Conservation (phyloP, 1,140 invertebrate species). For the Trachymyrmex septentrionalis region DNA sequence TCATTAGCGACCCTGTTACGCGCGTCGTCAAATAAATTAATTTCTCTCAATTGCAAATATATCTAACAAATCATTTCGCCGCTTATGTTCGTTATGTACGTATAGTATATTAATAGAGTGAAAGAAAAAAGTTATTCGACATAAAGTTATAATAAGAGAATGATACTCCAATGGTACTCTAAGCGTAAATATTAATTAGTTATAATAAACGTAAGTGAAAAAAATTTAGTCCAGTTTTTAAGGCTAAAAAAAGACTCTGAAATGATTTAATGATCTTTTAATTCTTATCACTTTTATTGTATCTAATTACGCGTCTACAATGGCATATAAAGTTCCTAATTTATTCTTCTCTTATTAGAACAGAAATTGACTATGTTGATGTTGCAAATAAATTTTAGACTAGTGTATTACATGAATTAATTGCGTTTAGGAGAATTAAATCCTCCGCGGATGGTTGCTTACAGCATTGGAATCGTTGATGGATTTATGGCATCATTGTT, state of each 20-base stretch:
- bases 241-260: not conserved
- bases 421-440: conserved; percentile 55
- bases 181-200: not conserved
- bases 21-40: conserved; percentile 8
- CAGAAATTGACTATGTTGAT: not conserved
- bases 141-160: not conserved
- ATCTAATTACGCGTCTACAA: not conserved
- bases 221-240: not conserved
- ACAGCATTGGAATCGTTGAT: conserved; percentile 46
- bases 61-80: not conserved
- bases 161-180: not conserved
- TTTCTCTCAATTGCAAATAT: not conserved
- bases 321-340: not conserved
- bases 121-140: not conserved
- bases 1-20: conserved; percentile 21
- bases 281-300: too few species aligned
- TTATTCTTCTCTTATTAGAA: not conserved
- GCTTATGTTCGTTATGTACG: not conserved
- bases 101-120: not conserved
- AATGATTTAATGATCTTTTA: not conserved
- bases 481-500: conserved; percentile 75
- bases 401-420: conserved; percentile 25
- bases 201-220: conserved; percentile 8
- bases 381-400: not conserved
- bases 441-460: not conserved